Base-by-base conservation (phyloP, 2,888 invertebrate species). In the Torymus texanus region DNA sequence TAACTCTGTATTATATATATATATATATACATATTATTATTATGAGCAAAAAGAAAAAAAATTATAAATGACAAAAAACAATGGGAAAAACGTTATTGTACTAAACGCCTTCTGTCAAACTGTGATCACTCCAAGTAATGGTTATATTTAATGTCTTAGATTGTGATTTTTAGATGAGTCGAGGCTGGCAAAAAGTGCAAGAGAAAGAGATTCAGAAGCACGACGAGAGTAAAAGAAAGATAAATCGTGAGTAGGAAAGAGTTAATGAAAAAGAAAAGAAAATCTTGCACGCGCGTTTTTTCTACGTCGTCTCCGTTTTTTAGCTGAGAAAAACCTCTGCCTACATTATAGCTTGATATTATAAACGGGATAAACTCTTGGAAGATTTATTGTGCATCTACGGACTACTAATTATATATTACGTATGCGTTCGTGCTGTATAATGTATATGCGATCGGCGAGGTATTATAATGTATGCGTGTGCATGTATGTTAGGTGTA, bases 21-120 rank as follows among this genome's bases (percentile, higher is more conserved):
- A 63, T 29, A 67, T 16, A 67, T 59, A 66, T 29, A n/a, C n/a
- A n/a, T 51, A 59, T 55, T 56, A 61, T 41, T 41, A 41, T 41
- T 5, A 41, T 5, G 8, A 66, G 29, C 50, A 58, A 51, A 8
- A 53, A 56, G 61, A 51, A 51, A 62, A 59, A 56, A 58, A 68
- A 75, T 56, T 53, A 65, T 63, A 14, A 61, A 71, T 51, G 55
- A 65, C 56, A 56, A 58, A 63, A 65, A 76, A 58, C 53, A 41
- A 78, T 14, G n/a, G 21, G 21, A 21, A 73, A 77, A 73, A 78
- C 62, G 62, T 75, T 77, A 68, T 72, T 83, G 82, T 85, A 84
- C 85, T 85, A 84, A 85, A 87, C 83, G 89, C 89, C 88, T 89
- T 89, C 86, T 88, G 88, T 88, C 86, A 86, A 88, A 86, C 89